Evolutionary conservation across 1,140 invertebrate genomes (phyloP), one percentile per base, ranked within the genome.

Genomic region (Melitaea cinxia): DNA sequence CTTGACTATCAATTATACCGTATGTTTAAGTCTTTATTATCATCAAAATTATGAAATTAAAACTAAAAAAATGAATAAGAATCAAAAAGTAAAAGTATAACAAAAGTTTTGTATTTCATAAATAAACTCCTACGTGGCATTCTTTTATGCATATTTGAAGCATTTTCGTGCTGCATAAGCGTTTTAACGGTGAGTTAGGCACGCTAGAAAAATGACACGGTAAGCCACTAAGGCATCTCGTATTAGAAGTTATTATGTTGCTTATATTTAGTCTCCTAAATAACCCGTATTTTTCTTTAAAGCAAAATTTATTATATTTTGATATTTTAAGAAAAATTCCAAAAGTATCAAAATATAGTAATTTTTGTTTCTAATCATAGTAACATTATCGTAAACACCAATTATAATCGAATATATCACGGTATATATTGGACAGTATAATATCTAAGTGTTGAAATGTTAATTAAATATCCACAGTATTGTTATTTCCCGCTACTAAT

Each of bases 141-240:
- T 64, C 60, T 30, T 56, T 64, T 45, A 64, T 56, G 55, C 56
- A 64, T 64, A 64, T 64, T 64, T 64, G 28, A 64, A 56, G 61
- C 53, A 64, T 55, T 55, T 64, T 64, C 61, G 61, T 64, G 60
- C 60, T 50, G 53, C 42, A 56, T 47, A 56, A 64, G 61, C 61
- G 45, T 64, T 64, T 64, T 64, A 55, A 64, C 61, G 61, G 53
- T 64, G 45, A 56, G 61, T 64, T 64, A 64, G 47, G 53, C 61
- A 64, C 53, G 61, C 61, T 64, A 56, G 61, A 56, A 64, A 64
- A 64, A 56, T 64, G 61, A 56, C 61, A 56, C 39, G 39, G 42
- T 56, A 56, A 64, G 39, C 61, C 61, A 64, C 61, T 47, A 64
- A 57, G 30, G 61, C 42, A 50, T 55, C 53, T 35, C 45, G 55